phyloP scores from a whole-genome alignment of 35 echinoderm and acorn worm genomes.

The Apostichopus parvimensis region DNA sequence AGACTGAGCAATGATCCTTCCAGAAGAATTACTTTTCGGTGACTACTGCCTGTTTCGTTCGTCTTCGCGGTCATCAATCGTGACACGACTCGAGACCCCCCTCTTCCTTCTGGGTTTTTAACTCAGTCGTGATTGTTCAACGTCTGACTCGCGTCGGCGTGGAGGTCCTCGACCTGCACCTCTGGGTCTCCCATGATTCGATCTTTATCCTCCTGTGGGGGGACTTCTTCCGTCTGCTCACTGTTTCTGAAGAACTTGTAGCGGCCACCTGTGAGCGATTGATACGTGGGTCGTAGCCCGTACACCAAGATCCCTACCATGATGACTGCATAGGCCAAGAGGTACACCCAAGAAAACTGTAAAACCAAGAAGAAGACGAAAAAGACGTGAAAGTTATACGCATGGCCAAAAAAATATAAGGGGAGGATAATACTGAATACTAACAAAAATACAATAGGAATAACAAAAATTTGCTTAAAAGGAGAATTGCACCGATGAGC shows the following conservation, averaged over 20 bases:
- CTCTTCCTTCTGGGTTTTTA: not conserved
- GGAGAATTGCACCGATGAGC: too few species aligned
- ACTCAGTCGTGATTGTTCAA: conserved; percentile 8
- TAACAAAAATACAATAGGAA: too few species aligned
- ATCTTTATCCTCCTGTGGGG: not conserved
- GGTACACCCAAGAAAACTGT: conserved; percentile 75
- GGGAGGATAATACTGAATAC: not conserved
- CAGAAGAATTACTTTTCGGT: too few species aligned
- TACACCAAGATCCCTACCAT: conserved; percentile 68
- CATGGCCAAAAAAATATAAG: not conserved
- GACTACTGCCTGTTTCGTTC: too few species aligned
- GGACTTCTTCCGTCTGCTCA: not conserved
- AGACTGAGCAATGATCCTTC: too few species aligned
- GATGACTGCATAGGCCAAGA: conserved; percentile 70
- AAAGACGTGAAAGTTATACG: not conserved
- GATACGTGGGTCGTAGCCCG: conserved; percentile 52
- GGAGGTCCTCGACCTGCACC: conserved; percentile 24
- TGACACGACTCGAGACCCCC: too few species aligned
- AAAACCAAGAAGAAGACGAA: conserved; percentile 10
- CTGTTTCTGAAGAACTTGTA: conserved; percentile 69
- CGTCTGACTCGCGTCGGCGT: conserved; percentile 1
- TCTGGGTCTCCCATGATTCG: not conserved
- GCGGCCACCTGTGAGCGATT: conserved; percentile 15
- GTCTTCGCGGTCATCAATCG: too few species aligned
- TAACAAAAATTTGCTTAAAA: too few species aligned